Base-by-base conservation (phyloP, 1,140 invertebrate species). In the Himalopsyche phryganea region DNA sequence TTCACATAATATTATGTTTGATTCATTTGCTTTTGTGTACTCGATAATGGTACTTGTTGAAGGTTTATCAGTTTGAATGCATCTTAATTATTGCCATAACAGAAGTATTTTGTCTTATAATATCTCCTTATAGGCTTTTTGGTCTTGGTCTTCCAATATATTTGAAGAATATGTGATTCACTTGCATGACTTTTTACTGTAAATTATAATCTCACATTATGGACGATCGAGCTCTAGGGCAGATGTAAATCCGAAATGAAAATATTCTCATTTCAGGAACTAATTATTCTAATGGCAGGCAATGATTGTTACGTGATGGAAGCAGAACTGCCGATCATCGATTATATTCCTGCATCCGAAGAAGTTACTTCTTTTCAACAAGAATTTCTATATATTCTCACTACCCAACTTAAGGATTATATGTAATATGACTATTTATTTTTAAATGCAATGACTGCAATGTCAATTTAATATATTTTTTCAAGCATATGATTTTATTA, bases 251-350 rank as follows among this genome's bases (percentile, higher is more conserved):
- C 6, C 6, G 6, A n/a, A 35, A 35, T 35, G 6, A 6, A n/a
- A n/a, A n/a, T n/a, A n/a, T n/a, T n/a, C n/a, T 17, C 13, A 17
- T 19, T 2, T 3, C 18, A 52, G 50, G 19, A 52, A 7, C 6
- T 44, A 1, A 49, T n/a, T 19, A 9, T 64, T 11, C 42, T 64
- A 15, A 18, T 64, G 14, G 36, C 57, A 9, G 52, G 61, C 10
- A 11, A 46, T 0, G 49, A 50, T 3, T 32, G 58, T n/a, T 35
- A 60, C 6, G 38, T 64, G n/a, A 46, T 64, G 46, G 61, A 64
- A 52, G 61, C 47, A 15, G 20, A 46, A 28, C 23, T 64, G 36
- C 58, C 57, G 5, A 14, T 11, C 17, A 33, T 53, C 10, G 3
- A 18, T 1, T 13, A 35, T 3, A 28, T 32, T 18, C 52, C 47